Conservation (phyloP, 2,113 vertebrate genomes). For the Oreochromis spilurus region DNA sequence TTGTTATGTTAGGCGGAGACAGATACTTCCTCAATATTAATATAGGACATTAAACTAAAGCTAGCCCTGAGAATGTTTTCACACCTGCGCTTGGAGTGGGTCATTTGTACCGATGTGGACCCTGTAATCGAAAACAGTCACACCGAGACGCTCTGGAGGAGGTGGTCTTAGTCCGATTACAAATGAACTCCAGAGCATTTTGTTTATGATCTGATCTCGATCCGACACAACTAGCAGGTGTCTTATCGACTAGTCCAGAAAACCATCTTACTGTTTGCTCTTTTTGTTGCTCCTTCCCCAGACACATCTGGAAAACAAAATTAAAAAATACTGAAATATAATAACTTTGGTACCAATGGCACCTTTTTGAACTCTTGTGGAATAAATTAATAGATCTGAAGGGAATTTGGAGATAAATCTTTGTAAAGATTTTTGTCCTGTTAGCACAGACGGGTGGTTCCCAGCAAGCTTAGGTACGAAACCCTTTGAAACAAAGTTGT, state of each 20-base stretch:
- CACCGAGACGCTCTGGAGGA: background rate
- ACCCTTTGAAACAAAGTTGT: background rate
- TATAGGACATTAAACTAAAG: background rate
- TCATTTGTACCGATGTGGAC: background rate
- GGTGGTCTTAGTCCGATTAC: background rate
- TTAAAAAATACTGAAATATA: background rate
- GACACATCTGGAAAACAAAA: background rate
- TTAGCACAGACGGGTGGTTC: background rate
- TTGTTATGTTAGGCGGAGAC: background rate
- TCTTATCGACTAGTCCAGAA: too few relatives aligned
- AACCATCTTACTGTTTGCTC: background rate
- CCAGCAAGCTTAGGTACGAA: background rate
- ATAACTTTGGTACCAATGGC: background rate
- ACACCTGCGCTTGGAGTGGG: too few relatives aligned
- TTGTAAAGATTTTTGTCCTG: background rate
- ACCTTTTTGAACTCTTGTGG: background rate
- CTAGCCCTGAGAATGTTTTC: background rate
- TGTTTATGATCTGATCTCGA: background rate
- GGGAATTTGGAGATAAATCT: background rate
- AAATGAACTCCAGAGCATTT: background rate
- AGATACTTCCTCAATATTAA: background rate
- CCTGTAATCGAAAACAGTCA: background rate
- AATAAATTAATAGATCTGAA: background rate
- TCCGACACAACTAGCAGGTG: background rate
- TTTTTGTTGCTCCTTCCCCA: background rate